Evolutionary conservation across 2,888 invertebrate species (phyloP).

Genomic region (Drosophila paramelanica): DNA sequence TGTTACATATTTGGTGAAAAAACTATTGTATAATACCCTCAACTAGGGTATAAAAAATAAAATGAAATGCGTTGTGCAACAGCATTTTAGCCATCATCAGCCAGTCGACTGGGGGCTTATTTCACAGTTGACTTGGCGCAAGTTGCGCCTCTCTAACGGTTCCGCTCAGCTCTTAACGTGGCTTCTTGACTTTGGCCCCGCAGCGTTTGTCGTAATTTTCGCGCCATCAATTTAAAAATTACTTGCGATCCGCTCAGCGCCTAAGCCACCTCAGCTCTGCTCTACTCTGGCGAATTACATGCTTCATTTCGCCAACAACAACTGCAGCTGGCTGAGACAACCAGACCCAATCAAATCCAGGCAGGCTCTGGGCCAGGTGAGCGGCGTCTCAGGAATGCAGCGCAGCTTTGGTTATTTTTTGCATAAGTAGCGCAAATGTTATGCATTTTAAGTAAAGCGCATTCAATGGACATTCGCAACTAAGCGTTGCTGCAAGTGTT

Average conservation of each 20-base stretch:
- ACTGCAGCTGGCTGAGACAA: slow-evolving; percentile 41
- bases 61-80: slow-evolving; percentile 51
- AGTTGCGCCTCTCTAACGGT: slow-evolving; percentile 66
- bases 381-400: slow-evolving; percentile 46
- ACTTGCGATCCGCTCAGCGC: slow-evolving; percentile 57
- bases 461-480: slow-evolving; percentile 42
- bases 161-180: slow-evolving; percentile 44
- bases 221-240: slow-evolving; percentile 81
- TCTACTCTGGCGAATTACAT: slow-evolving; percentile 64
- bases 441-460: slow-evolving; percentile 65
- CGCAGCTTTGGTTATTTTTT: slow-evolving; percentile 38
- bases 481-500: slow-evolving; percentile 39
- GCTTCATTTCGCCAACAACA: slow-evolving; percentile 63
- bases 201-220: slow-evolving; percentile 80
- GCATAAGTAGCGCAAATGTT: slow-evolving; percentile 73
- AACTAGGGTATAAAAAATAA: not conserved
- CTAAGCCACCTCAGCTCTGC: slow-evolving; percentile 23
- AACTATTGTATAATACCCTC: too few relatives aligned
- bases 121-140: slow-evolving; percentile 73
- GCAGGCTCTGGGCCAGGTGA: slow-evolving; percentile 30
- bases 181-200: slow-evolving; percentile 62
- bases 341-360: not conserved
- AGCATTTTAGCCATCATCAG: slow-evolving; percentile 56
- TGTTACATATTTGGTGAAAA: too few relatives aligned
- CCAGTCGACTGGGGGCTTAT: slow-evolving; percentile 56